Percentiles rank a stretch among this genome's conserved stretches.
Evolutionary conservation across 1,140 invertebrate genomes (phyloP).

Genomic region (Bicyclus anynana): DNA sequence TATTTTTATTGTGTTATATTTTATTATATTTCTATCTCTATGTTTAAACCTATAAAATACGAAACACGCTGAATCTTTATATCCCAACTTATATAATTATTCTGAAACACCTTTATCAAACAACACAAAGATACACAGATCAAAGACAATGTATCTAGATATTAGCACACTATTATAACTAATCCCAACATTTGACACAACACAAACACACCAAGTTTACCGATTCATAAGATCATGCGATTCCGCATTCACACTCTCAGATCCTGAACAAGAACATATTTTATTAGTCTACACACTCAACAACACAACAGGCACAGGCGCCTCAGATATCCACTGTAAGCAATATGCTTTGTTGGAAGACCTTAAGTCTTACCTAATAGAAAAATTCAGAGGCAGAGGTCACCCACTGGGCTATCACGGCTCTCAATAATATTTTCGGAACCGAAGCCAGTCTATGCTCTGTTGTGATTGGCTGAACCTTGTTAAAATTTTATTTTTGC

Average conservation of each 20-base stretch:
- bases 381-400: too few species aligned
- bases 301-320: not conserved
- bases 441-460: too few species aligned
- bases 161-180: constrained; percentile 21
- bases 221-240: constrained; percentile 28
- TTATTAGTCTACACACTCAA: not conserved
- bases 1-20: not conserved
- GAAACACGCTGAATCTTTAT: not conserved
- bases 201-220: constrained; percentile 19
- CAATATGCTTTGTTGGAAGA: constrained; percentile 2
- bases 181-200: constrained; percentile 27
- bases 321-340: not conserved
- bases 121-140: not conserved
- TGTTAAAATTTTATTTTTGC: too few species aligned
- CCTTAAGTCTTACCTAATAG: constrained; percentile 11
- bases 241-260: constrained; percentile 18
- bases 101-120: not conserved
- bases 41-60: constrained; percentile 8
- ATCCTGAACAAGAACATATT: not conserved
- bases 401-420: too few species aligned
- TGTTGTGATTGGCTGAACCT: too few species aligned
- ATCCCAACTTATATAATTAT: not conserved
- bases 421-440: too few species aligned
- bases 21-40: not conserved
- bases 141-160: constrained; percentile 17